Evolutionary conservation across 2,797 vertebrate genomes (phyloP).

Genomic region (Cryptoprocta ferox): DNA sequence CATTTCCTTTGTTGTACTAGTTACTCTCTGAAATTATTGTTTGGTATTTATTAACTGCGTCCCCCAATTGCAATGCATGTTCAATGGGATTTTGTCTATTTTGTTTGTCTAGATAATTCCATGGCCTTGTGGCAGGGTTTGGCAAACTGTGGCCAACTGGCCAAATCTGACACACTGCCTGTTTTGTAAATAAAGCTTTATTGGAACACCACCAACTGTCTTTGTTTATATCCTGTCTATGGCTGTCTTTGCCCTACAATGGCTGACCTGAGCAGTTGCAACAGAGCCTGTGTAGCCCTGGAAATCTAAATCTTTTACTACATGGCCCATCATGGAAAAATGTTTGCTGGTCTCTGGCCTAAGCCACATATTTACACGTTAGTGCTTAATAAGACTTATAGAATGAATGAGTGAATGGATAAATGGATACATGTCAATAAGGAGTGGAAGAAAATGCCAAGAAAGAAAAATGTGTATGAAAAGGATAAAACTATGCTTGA

Average conservation of each 20-base stretch:
- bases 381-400: background rate
- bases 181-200: conserved; percentile 61
- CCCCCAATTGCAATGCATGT: background rate
- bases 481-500: background rate
- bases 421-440: background rate
- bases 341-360: background rate
- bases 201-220: background rate
- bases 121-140: background rate
- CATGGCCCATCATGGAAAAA: background rate
- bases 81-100: background rate
- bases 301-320: background rate
- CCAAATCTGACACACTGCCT: background rate
- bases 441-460: background rate
- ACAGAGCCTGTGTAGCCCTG: background rate
- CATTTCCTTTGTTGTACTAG: background rate
- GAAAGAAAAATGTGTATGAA: background rate
- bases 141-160: background rate
- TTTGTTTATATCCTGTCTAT: background rate
- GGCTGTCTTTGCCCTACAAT: background rate
- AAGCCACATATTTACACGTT: background rate
- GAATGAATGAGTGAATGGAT: background rate
- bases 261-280: background rate
- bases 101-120: background rate
- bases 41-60: background rate
- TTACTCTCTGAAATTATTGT: background rate